Conservation (phyloP, 2,797 vertebrate species). For the Sebastes jordani region DNA sequence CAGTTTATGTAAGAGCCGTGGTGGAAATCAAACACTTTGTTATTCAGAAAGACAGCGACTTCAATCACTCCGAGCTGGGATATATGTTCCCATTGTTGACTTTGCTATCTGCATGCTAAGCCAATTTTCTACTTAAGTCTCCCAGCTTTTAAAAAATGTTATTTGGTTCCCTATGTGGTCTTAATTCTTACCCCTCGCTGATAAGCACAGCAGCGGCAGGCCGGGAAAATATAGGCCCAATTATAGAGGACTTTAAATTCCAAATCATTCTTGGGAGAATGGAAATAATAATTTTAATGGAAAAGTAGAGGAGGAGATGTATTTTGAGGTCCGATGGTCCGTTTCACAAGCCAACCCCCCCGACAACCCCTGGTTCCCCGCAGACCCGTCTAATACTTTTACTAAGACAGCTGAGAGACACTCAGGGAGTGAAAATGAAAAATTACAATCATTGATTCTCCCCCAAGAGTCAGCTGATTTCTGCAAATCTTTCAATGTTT, state of each 20-base stretch:
- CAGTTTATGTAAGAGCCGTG: constrained; percentile 84
- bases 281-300: constrained; percentile 57
- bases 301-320: constrained; percentile 44
- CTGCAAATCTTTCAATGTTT: neutral
- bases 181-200: constrained; percentile 84
- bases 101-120: constrained; percentile 88
- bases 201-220: constrained; percentile 64
- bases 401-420: neutral
- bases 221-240: constrained; percentile 76
- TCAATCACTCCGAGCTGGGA: constrained; percentile 87
- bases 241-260: constrained; percentile 79
- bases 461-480: constrained; percentile 5
- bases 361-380: neutral
- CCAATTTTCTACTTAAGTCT: constrained; percentile 95
- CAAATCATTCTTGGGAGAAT: constrained; percentile 62
- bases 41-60: constrained; percentile 83
- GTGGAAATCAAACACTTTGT: constrained; percentile 84
- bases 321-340: constrained; percentile 43
- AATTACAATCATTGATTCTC: neutral
- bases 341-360: constrained; percentile 14
- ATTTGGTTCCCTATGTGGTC: constrained; percentile 85
- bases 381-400: constrained; percentile 1
- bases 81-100: constrained; percentile 87
- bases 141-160: constrained; percentile 85
- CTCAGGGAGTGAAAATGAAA: neutral